Base-by-base conservation (phyloP, 1,140 invertebrate genomes). In the Eriosoma lanigerum region DNA sequence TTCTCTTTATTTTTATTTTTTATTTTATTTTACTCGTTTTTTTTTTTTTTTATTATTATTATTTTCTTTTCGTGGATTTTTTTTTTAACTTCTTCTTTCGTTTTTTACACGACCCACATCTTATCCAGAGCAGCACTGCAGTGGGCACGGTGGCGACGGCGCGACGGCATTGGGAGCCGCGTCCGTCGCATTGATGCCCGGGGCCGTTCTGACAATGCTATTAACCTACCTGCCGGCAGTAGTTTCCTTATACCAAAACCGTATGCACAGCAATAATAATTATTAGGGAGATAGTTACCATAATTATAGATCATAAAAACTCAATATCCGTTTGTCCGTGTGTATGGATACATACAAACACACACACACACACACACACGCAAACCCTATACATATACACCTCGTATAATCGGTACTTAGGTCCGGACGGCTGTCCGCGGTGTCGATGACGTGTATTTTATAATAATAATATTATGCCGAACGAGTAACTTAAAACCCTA, bases 281-380 rank as follows among this genome's bases (percentile, higher is more conserved):
- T 75, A 75, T 75, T 58, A 38, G 52, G 72, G 72, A 75, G 72
- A 75, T 75, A 75, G 72, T 75, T 75, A 75, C 72, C 72, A 75
- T 75, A 75, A 75, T 75, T 75, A 75, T 75, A 75, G 52, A 75
- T 75, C 72, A 75, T 75, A 75, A 75, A 75, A 75, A 75, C 72
- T 75, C 72, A 75, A 75, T 75, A 75, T 75, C 72, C 72, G 72
- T 75, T 75, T 75, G 64, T 68, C 32, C 32, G 44, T 68, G 24
- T 62, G 26, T 46, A 68, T 46, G 38, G 9, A 15, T 4, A 10
- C 10, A 15, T 48, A 15, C 10, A 15, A 13, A 15, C 10, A 10
- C 8, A 38, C 32, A 38, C 32, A n/a, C n/a, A 15, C 10, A 15
- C 1, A 15, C 10, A 10, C 8, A 38, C 32, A 38, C 32, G n/a